Conservation (phyloP, 1,140 invertebrate genomes). For the Trichogramma pretiosum region DNA sequence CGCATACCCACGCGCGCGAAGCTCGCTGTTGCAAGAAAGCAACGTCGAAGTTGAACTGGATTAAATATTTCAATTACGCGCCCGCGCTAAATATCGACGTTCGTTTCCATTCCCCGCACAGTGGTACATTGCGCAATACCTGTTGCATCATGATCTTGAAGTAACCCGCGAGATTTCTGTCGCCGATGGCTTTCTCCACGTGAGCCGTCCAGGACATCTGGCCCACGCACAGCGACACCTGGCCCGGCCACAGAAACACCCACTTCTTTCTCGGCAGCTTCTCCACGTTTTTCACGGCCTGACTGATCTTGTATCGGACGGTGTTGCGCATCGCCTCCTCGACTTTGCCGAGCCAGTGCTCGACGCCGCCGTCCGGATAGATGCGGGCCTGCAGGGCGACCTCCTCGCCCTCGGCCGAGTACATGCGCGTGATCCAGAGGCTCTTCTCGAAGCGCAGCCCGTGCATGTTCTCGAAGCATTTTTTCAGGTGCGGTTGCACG, state of each 20-base stretch:
- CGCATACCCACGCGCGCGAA: too few relatives aligned
- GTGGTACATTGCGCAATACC: too few relatives aligned
- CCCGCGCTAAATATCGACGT: too few relatives aligned
- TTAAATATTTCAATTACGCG: too few relatives aligned
- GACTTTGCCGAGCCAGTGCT: slow-evolving; percentile 64
- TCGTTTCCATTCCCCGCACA: too few relatives aligned
- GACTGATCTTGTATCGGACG: slow-evolving; percentile 46
- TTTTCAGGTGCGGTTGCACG: slow-evolving; percentile 68
- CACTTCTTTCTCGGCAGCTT: slow-evolving; percentile 50
- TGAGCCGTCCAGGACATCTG: slow-evolving; percentile 56
- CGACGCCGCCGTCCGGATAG: slow-evolving; percentile 64
- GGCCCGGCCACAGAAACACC: slow-evolving; percentile 69
- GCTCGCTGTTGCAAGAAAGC: too few relatives aligned
- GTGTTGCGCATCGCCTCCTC: slow-evolving; percentile 62
- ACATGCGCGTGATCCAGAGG: slow-evolving; percentile 66
- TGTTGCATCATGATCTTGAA: slow-evolving; percentile 41
- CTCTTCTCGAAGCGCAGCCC: slow-evolving; percentile 58
- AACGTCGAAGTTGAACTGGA: too few relatives aligned
- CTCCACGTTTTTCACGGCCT: slow-evolving; percentile 45
- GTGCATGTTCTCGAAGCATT: slow-evolving; percentile 72
- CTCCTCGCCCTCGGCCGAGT: slow-evolving; percentile 67
- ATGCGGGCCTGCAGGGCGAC: slow-evolving; percentile 55
- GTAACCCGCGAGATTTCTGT: slow-evolving; percentile 41
- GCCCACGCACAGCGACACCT: slow-evolving; percentile 61
- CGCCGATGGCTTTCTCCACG: slow-evolving; percentile 49